Evolutionary conservation across 2,797 vertebrate genomes (phyloP), one percentile per base, ranked within the genome.

Genomic region (Molossus alvarezi): DNA sequence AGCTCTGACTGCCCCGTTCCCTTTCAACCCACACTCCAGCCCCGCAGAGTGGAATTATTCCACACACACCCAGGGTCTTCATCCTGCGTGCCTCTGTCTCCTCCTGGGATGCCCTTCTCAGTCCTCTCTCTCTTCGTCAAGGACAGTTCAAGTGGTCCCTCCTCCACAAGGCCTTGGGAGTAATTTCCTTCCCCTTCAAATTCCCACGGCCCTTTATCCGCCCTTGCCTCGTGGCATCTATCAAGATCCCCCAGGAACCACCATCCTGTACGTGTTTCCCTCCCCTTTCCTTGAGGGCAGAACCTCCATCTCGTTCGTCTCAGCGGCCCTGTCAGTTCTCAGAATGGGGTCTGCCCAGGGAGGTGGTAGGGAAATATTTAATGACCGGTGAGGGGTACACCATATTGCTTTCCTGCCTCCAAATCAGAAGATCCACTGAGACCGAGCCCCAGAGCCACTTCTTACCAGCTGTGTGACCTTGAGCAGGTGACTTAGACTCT

Each of bases 361-460:
- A 9, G 12, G 10, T 3, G 33, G 11, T 17, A 71, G 2, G 55
- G 57, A 80, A 58, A 67, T 75, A 72, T 18, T 29, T 27, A 57
- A 45, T 11, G 29, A 58, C 53, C 8, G 18, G 75, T 5, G 17
- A 87, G 37, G 79, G 6, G 13, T 60, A 27, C 17, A 27, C 10
- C 51, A 7, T 9, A 8, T 12, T 25, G 9, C 53, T 73, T 37
- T 75, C 82, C 75, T 37, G 14, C 15, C 51, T 33, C 41, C 45
- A 27, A 58, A n/a, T 82, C 91, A 89, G 84, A 87, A 69, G 90
- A 48, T 11, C n/a, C n/a, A n/a, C n/a, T n/a, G n/a, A n/a, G n/a
- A n/a, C n/a, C 62, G n/a, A n/a, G n/a, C n/a, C n/a, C n/a, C n/a
- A n/a, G n/a, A n/a, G n/a, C n/a, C n/a, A n/a, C n/a, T n/a, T n/a